Evolutionary conservation across 2,797 vertebrate species (phyloP).

Genomic region (Clarias laeviceps): DNA sequence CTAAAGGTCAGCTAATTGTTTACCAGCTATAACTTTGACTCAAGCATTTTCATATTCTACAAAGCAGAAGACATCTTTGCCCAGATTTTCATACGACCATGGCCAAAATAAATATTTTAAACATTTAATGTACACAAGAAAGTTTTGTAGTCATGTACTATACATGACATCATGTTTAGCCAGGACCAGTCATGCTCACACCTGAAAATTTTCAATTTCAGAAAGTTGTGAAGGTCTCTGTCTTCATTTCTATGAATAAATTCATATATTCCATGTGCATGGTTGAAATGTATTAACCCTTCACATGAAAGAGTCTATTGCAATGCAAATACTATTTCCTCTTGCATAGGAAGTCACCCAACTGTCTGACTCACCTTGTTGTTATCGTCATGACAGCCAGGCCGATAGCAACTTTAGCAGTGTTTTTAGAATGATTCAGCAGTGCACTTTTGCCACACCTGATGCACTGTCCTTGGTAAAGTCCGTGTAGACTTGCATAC

Average conservation of each 20-base stretch:
- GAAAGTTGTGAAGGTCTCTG: no score
- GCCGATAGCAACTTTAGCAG: not conserved
- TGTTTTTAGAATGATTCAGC: conserved; percentile 12
- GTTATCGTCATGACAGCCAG: not conserved
- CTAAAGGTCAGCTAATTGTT: conserved; percentile 12
- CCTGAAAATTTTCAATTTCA: not conserved
- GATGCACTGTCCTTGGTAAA: not conserved
- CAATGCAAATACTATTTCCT: conserved; percentile 10
- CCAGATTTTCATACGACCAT: not conserved
- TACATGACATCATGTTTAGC: not conserved
- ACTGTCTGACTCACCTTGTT: conserved; percentile 21
- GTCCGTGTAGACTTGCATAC: not conserved
- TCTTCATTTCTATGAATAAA: not conserved
- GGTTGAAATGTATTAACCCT: not conserved
- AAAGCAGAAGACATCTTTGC: not conserved
- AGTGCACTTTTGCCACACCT: conserved; percentile 26
- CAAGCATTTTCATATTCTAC: not conserved
- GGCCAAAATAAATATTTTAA: not conserved
- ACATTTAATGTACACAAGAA: not conserved
- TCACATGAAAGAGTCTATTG: not conserved
- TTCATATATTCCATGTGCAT: no score
- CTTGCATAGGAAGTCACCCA: not conserved
- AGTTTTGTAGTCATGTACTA: not conserved
- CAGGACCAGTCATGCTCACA: not conserved
- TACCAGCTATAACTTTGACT: conserved; percentile 7